These are phyloP conservation scores for Lamproptera curius DNA, from an alignment of 2,888 invertebrate species.

Conservation along the genomic window DNA sequence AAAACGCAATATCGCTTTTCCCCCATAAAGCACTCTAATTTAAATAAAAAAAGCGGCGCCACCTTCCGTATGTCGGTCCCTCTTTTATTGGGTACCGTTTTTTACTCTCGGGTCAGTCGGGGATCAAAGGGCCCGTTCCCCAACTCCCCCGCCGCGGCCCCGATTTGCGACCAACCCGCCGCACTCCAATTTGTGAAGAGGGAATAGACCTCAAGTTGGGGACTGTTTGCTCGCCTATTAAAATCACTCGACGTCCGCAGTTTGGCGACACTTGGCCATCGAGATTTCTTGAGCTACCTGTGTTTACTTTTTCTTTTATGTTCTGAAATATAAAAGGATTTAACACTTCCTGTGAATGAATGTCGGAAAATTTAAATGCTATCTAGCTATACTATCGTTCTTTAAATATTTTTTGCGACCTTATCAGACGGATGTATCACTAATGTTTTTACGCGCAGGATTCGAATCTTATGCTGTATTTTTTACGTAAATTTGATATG, in stretches of 20 bases:
- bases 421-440: too few relatives aligned
- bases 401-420: too few relatives aligned
- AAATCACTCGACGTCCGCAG: conserved; percentile 67
- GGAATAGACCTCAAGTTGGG: conserved; percentile 71
- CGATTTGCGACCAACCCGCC: conserved; percentile 72
- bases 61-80: conserved; percentile 78
- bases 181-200: conserved; percentile 74
- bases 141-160: conserved; percentile 51
- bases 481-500: too few relatives aligned
- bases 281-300: too few relatives aligned
- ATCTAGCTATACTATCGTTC: too few relatives aligned
- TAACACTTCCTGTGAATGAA: too few relatives aligned
- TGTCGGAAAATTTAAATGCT: too few relatives aligned
- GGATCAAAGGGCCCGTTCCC: conserved; percentile 77
- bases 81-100: conserved; percentile 75
- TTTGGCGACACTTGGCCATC: conserved; percentile 11
- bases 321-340: too few relatives aligned
- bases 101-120: conserved; percentile 78
- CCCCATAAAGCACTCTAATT: conserved; percentile 78
- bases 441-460: too few relatives aligned
- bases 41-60: conserved; percentile 78
- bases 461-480: too few relatives aligned
- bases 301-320: too few relatives aligned
- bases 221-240: conserved; percentile 70
- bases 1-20: conserved; percentile 75